Base-by-base conservation (phyloP, 2,888 invertebrate species). In the Ichneumon xanthorius region DNA sequence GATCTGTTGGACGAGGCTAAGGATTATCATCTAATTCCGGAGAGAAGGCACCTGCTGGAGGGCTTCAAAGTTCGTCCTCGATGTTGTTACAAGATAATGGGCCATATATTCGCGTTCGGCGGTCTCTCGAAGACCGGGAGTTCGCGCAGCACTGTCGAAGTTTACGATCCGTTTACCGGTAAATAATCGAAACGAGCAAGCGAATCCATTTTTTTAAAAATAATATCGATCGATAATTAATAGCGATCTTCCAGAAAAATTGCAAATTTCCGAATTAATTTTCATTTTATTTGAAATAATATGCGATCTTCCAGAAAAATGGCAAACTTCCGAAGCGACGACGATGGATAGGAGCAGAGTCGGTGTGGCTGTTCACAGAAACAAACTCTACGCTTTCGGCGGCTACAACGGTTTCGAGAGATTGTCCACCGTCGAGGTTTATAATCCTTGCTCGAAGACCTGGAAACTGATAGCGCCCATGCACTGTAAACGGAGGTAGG, bases 11-110 rank as follows among this genome's bases (percentile, higher is more conserved):
- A 98, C 93, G 98, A 98, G 94, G 98, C 98, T 0, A 96, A 97
- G 92, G 98, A 98, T 92, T 98, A 97, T 93, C 97, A 98, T 93
- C 94, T 98, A 82, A 96, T 98, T 95, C 98, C 98, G 1, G 98
- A 98, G 93, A 94, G 98, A 86, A 95, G 98, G 7, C 95, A 96
- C n/a, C 92, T 97, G 63, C 94, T 98, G 86, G 97, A 97, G 91
- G 97, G 97, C 85, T 97, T 97, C 92, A 95, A 97, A 88, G 97
- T 97, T 2, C 95, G 96, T 82, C 97, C 97, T 11, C 95, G 98
- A 37, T 96, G 96, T 88, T 97, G 97, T 89, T 96, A 96, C 92
- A 95, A 95, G 89, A 95, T 97, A 26, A 96, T 96, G 88, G 98
- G 98, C 0, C 96, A 97, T 90, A 97, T 98, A 86, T 98, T 97